Percentiles rank a stretch among this genome's conserved stretches.
phyloP scores from a whole-genome alignment of 1,140 invertebrate genomes.

The Rhizoglyphus robini region DNA sequence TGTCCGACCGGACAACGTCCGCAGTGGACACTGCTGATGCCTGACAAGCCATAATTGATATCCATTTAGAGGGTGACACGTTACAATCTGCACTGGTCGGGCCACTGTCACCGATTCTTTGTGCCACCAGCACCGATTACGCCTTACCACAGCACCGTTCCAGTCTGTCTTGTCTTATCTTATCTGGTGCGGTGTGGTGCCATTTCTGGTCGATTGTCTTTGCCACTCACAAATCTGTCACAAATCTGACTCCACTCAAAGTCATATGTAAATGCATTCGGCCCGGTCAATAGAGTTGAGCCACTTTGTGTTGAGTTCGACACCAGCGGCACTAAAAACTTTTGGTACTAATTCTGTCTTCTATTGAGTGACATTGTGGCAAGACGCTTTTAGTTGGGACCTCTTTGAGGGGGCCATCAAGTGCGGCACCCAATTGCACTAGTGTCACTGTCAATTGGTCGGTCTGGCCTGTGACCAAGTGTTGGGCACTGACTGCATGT shows the following conservation, averaged over 20 bases:
- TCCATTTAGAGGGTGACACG: neutral
- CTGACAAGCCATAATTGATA: constrained; percentile 14
- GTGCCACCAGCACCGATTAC: no score
- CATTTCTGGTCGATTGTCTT: constrained; percentile 2
- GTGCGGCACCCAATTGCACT: no score
- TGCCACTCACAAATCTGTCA: neutral
- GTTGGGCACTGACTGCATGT: neutral
- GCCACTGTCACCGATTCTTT: neutral
- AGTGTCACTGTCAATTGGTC: no score
- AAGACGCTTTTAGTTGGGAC: no score
- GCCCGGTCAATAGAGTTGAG: neutral
- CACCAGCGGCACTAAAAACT: neutral
- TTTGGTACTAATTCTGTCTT: neutral
- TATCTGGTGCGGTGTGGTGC: neutral
- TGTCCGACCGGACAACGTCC: neutral
- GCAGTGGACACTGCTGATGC: neutral
- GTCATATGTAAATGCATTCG: neutral
- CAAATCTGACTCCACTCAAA: constrained; percentile 3
- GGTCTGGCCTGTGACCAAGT: no score
- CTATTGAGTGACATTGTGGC: neutral
- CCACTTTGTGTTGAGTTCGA: neutral
- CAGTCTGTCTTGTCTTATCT: neutral
- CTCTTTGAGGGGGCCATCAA: no score
- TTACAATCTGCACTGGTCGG: neutral
- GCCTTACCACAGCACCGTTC: no score